Conservation (phyloP, 2,888 invertebrate genomes). For the Bembecia ichneumoniformis region DNA sequence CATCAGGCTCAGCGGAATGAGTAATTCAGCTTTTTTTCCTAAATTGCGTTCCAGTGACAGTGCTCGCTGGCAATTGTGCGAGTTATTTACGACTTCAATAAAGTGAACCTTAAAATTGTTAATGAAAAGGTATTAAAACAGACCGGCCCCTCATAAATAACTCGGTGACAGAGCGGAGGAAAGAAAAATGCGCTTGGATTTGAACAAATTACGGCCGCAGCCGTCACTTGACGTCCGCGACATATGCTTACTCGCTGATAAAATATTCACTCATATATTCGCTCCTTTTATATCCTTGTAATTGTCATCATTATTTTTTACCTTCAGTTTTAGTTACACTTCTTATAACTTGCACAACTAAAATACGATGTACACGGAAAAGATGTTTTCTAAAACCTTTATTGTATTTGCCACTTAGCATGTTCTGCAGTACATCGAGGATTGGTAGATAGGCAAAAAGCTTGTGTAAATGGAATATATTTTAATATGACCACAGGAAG, state of each 20-base stretch:
- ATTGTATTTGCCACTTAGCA: too few relatives aligned
- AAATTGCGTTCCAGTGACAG: slow-evolving; percentile 44
- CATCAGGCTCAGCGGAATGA: slow-evolving; percentile 14
- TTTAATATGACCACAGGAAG: too few relatives aligned
- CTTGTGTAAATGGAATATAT: too few relatives aligned
- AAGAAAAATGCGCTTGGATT: slow-evolving; percentile 63
- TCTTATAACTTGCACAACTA: too few relatives aligned
- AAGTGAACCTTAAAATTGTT: slow-evolving; percentile 72
- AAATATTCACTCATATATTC: not conserved
- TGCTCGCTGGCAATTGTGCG: slow-evolving; percentile 43
- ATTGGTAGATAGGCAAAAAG: too few relatives aligned
- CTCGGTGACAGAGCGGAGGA: slow-evolving; percentile 55
- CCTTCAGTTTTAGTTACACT: too few relatives aligned
- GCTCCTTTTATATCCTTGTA: too few relatives aligned
- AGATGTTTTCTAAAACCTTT: too few relatives aligned
- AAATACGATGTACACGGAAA: too few relatives aligned
- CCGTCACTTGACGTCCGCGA: slow-evolving; percentile 7
- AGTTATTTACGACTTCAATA: slow-evolving; percentile 71
- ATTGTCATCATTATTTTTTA: too few relatives aligned
- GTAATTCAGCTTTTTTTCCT: slow-evolving; percentile 32
- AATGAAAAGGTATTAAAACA: slow-evolving; percentile 72
- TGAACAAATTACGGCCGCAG: slow-evolving; percentile 49
- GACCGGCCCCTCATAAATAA: slow-evolving; percentile 63
- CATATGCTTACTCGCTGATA: not conserved
- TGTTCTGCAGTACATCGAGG: too few relatives aligned